phyloP scores from a whole-genome alignment of 2,888 invertebrate genomes.

The Phaonia tiefii region DNA sequence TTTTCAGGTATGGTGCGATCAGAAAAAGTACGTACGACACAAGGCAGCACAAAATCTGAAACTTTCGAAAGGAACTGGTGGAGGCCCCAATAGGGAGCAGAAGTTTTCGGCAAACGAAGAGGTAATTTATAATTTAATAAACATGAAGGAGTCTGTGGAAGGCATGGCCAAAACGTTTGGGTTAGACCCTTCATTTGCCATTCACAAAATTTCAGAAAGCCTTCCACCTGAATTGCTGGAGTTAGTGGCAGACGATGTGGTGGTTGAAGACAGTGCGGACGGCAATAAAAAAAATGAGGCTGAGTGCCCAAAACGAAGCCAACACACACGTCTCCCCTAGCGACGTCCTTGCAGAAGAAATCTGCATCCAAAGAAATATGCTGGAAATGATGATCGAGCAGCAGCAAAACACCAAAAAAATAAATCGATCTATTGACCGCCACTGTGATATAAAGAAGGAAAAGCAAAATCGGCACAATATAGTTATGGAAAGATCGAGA shows the following conservation, averaged over 20 bases:
- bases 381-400: too few relatives aligned
- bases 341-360: too few relatives aligned
- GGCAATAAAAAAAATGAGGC: slow-evolving; percentile 22
- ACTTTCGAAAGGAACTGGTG: slow-evolving; percentile 14
- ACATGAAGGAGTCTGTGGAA: too few relatives aligned
- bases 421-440: slow-evolving; percentile 38
- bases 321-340: too few relatives aligned
- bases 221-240: too few relatives aligned
- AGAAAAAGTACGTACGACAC: too few relatives aligned
- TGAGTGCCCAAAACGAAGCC: background rate
- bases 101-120: slow-evolving; percentile 26
- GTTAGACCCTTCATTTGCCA: background rate
- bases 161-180: slow-evolving; percentile 17
- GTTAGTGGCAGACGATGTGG: background rate
- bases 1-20: too few relatives aligned
- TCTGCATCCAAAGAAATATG: too few relatives aligned
- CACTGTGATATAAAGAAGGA: slow-evolving; percentile 49
- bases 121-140: slow-evolving; percentile 26
- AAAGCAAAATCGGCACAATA: slow-evolving; percentile 52
- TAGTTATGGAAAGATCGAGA: slow-evolving; percentile 43
- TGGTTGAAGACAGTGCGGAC: slow-evolving; percentile 34
- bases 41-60: too few relatives aligned
- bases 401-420: slow-evolving; percentile 21
- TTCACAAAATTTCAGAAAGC: too few relatives aligned
- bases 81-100: slow-evolving; percentile 30